A percentile compares a stretch with the other conserved stretches of the same genome.
These are phyloP conservation scores for Anoura caudifer DNA, from an alignment of 2,113 vertebrate genomes.

Conservation along the genomic window DNA sequence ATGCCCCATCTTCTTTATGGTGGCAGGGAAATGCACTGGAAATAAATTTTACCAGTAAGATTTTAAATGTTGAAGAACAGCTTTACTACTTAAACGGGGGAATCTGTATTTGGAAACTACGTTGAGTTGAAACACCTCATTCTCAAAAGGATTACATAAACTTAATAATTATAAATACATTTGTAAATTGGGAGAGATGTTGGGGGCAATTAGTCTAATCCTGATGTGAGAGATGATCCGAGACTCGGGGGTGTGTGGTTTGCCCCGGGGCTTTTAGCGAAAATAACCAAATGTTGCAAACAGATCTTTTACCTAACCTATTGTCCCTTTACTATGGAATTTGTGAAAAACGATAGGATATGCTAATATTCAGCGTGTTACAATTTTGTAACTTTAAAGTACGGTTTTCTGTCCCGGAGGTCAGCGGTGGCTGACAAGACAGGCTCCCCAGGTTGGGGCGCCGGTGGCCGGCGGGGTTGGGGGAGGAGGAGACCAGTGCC, in stretches of 20 bases:
- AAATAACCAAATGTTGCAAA: not conserved
- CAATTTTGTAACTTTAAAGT: constrained; percentile 18
- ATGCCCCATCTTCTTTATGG: not conserved
- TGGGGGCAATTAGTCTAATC: not conserved
- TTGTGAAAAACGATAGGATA: not conserved
- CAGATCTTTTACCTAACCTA: not conserved
- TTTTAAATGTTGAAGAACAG: not conserved
- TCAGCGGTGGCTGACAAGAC: not conserved
- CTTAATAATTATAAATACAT: not conserved
- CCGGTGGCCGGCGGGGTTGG: not conserved
- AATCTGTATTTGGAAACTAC: not conserved
- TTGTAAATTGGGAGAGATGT: not conserved
- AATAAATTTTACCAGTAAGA: constrained; percentile 11
- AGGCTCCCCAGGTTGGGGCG: constrained; percentile 26
- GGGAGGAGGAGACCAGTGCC: not conserved
- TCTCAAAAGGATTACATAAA: not conserved
- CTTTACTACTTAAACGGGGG: not conserved
- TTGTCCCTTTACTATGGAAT: not conserved
- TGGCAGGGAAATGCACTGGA: not conserved
- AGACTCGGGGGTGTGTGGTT: not conserved
- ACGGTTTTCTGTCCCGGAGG: not conserved
- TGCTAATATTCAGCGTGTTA: not conserved
- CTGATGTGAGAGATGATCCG: not conserved
- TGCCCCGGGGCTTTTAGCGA: not conserved
- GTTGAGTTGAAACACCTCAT: not conserved